Base-by-base conservation (phyloP, 1,140 invertebrate genomes). In the Hyles vespertilio region DNA sequence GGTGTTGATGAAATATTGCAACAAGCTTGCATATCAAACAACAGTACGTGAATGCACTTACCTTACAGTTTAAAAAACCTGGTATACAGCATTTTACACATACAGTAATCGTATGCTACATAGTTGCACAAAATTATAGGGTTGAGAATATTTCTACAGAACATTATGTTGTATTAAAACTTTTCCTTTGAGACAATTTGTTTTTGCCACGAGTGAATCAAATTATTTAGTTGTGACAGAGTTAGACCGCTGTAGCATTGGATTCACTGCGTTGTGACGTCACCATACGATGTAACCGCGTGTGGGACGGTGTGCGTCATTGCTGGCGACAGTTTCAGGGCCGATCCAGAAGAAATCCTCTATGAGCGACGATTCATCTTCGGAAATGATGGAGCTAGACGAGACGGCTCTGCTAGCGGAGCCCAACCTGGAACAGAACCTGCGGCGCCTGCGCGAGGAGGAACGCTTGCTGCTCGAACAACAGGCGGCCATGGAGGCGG, bases 301-400 rank as follows among this genome's bases (percentile, higher is more conserved):
- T 40, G 4, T 5, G 5, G 8, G 36, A 40, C 8, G 36, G 5
- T 5, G 8, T 1, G 36, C 36, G 8, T 5, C 36, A 40, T 8
- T 40, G 36, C 36, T 40, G 22, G 9, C 10, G n/a, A 64, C 94
- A 96, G 92, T 95, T 96, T 90, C 93, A 86, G 85, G 85, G 22
- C 83, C 85, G 40, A 86, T 88, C 47, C 65, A 67, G 43, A 88
- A 96, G 91, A 96, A 96, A 91, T 96, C 96, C 85, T 95, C 94
- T 80, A 96, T 96, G 74, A 92, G 96, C 84, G 96, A 96, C 70
- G 97, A 98, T 87, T 98, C 96, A 59, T 96, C 96, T 72, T 98
- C 97, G 69, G 97, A 98, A 86, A 95, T 98, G 85, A 97, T 98
- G 93, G 97, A 98, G 89, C 92, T 98, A 87, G 97, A 98, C 77